phyloP scores from a whole-genome alignment of 2,888 invertebrate species.

The Steromphala cineraria region DNA sequence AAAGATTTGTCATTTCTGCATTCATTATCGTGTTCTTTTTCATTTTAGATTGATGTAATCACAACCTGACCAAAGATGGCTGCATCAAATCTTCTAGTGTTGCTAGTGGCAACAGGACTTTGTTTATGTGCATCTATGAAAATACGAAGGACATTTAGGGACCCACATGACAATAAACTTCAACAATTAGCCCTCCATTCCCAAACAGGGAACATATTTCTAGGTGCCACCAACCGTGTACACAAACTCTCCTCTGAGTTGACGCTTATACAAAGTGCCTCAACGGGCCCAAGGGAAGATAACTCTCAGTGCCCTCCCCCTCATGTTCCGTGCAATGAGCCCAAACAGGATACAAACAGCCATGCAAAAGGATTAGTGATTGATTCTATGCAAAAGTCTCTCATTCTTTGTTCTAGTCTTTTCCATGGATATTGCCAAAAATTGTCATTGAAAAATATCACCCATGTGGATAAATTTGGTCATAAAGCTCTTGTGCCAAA shows the following conservation, averaged over 20 bases:
- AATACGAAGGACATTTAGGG: constrained; percentile 50
- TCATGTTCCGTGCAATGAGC: constrained; percentile 79
- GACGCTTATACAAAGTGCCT: constrained; percentile 83
- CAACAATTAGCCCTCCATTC: constrained; percentile 94
- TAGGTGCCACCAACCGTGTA: constrained; percentile 93
- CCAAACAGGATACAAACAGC: constrained; percentile 82
- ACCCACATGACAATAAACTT: constrained; percentile 76
- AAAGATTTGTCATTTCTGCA: no score
- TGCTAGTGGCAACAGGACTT: constrained; percentile 26
- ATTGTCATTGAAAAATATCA: constrained; percentile 88
- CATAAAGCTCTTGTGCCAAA: constrained; percentile 90
- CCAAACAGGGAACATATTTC: constrained; percentile 90
- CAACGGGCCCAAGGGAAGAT: constrained; percentile 83
- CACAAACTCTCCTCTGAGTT: constrained; percentile 93
- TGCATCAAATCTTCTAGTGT: not conserved
- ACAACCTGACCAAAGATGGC: constrained; percentile 31
- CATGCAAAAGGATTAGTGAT: constrained; percentile 95
- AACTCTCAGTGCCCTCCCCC: constrained; percentile 88
- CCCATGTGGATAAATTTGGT: constrained; percentile 86
- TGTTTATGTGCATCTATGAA: constrained; percentile 41
- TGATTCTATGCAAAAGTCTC: constrained; percentile 87
- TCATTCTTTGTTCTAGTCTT: constrained; percentile 93
- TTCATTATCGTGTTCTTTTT: not conserved
- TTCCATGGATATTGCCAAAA: constrained; percentile 93
- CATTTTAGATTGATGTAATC: not conserved